Evolutionary conservation across 2,113 vertebrate species (phyloP).

Genomic region (Machaerirhynchus nigripectus): DNA sequence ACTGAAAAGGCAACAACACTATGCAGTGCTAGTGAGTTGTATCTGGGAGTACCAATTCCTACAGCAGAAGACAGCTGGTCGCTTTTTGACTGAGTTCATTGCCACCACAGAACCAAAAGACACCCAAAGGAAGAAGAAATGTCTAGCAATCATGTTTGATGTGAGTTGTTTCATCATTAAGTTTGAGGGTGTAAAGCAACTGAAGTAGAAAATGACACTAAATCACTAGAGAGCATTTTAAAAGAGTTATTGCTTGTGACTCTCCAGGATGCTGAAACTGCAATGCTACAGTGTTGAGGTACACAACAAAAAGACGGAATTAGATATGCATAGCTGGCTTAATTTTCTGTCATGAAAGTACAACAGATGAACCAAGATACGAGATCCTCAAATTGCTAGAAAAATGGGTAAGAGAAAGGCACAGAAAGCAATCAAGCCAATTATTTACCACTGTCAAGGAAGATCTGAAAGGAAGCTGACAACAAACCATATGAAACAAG

Average conservation of each 20-base stretch:
- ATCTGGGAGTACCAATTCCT: not conserved
- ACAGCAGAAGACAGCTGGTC: not conserved
- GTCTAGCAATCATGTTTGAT: not conserved
- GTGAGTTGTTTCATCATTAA: not conserved
- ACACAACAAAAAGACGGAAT: not conserved
- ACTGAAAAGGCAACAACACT: not conserved
- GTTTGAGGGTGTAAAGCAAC: not conserved
- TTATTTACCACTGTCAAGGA: constrained; percentile 30
- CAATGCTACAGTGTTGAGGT: not conserved
- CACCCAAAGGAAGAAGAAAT: not conserved
- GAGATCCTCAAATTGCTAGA: not conserved
- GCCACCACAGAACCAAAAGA: not conserved
- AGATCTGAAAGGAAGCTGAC: not conserved
- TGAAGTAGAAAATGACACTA: constrained; percentile 4
- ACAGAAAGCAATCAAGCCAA: constrained; percentile 14
- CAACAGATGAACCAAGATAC: constrained; percentile 1
- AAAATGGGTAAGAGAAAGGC: not conserved
- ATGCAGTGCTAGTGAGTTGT: not conserved
- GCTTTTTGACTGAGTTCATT: not conserved
- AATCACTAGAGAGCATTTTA: not conserved
- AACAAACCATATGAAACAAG: constrained; percentile 24
- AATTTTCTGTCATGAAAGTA: not conserved
- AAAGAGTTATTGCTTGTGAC: not conserved
- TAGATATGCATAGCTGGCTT: not conserved
- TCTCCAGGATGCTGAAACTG: not conserved